phyloP scores from a whole-genome alignment of 2,797 vertebrate species.

The Diplodus puntazzo region DNA sequence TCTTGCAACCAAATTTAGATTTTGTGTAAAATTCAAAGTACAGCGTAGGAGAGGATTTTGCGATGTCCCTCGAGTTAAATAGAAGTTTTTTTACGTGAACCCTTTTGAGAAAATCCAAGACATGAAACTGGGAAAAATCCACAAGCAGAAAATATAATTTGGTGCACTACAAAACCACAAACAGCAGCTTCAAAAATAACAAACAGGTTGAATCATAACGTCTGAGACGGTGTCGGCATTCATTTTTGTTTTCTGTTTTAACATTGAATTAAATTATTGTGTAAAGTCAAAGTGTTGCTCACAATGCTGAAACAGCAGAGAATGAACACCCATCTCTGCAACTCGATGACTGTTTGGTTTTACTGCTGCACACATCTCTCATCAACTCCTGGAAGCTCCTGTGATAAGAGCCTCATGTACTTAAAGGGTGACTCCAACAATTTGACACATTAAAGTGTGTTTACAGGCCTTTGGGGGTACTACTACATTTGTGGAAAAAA shows the following conservation, averaged over 20 bases:
- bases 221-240: background rate
- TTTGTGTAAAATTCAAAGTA: too few relatives aligned
- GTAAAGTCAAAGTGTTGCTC: background rate
- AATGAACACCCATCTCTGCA: background rate
- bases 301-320: background rate
- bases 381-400: background rate
- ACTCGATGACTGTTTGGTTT: background rate
- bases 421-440: too few relatives aligned
- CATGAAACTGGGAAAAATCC: too few relatives aligned
- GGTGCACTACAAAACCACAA: background rate
- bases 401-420: background rate
- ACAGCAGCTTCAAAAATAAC: background rate
- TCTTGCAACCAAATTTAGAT: too few relatives aligned
- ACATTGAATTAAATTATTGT: background rate
- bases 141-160: background rate
- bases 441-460: too few relatives aligned
- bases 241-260: background rate
- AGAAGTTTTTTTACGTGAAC: too few relatives aligned
- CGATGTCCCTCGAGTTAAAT: too few relatives aligned
- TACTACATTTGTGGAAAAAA: too few relatives aligned
- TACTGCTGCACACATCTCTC: background rate
- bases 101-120: too few relatives aligned
- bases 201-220: background rate
- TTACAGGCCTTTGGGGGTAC: too few relatives aligned
- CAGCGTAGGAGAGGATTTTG: too few relatives aligned